A percentile compares a stretch with the other conserved stretches of the same genome.
phyloP scores from a whole-genome alignment of 2,888 invertebrate species.

The Meiosimyza platycephala region DNA sequence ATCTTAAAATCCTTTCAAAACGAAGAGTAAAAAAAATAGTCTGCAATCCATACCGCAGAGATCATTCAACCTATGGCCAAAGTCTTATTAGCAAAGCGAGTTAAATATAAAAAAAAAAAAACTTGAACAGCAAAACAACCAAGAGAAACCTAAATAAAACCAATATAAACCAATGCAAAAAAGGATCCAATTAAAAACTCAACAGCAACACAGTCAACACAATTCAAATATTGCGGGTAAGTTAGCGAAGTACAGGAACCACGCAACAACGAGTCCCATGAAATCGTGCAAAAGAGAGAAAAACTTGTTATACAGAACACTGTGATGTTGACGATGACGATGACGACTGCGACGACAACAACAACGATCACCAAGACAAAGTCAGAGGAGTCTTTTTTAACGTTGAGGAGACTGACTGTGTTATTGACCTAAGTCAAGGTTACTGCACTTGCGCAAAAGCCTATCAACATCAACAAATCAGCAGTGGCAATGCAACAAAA shows the following conservation, averaged over 20 bases:
- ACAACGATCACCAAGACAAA: background rate
- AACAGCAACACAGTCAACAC: background rate
- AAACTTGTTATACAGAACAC: conserved; percentile 18
- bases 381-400: background rate
- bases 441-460: conserved; percentile 57
- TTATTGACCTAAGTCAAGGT: conserved; percentile 66
- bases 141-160: background rate
- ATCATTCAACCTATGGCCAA: conserved; percentile 2
- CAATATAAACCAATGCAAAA: background rate
- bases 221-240: background rate
- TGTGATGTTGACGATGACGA: background rate
- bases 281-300: background rate
- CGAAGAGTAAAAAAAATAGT: background rate
- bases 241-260: conserved; percentile 27
- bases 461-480: background rate
- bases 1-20: background rate
- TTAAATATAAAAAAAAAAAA: background rate
- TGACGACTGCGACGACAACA: background rate
- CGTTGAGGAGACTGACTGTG: conserved; percentile 42
- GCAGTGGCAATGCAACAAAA: background rate
- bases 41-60: background rate
- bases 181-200: conserved; percentile 17
- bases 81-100: background rate
- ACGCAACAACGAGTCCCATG: conserved; percentile 16
- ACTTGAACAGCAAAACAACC: background rate